Evolutionary conservation across 92 coral and sea anemone genomes (phyloP).

Genomic region (Bergia puertoricense): DNA sequence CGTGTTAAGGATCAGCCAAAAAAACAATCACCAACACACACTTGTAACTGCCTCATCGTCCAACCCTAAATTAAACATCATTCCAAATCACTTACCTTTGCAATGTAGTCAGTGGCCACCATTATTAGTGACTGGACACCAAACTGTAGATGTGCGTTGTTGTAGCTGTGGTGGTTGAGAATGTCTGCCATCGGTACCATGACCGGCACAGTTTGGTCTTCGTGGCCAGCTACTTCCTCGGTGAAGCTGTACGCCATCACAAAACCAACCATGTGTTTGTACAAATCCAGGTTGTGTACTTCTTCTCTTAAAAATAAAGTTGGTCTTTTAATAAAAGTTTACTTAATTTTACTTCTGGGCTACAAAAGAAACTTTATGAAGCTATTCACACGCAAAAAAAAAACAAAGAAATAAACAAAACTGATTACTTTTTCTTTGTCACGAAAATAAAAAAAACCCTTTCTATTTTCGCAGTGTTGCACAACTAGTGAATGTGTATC

Average conservation of each 20-base stretch:
- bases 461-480: too few species aligned
- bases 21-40: neutral
- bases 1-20: too few species aligned
- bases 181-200: conserved; percentile 99
- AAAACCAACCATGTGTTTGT: conserved; percentile 97
- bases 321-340: neutral
- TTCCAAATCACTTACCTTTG: conserved; percentile 53
- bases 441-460: too few species aligned
- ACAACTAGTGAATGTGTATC: too few species aligned
- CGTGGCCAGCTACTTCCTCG: conserved; percentile 60
- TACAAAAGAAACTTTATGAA: too few species aligned
- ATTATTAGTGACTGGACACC: conserved; percentile 74
- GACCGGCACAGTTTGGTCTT: conserved; percentile 56
- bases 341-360: neutral
- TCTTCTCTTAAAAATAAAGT: conserved; percentile 53
- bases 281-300: conserved; percentile 68
- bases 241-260: conserved; percentile 99
- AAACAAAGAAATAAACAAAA: too few species aligned
- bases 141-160: conserved; percentile 95
- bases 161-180: conserved; percentile 87
- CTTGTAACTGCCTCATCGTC: neutral
- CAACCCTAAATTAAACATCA: neutral
- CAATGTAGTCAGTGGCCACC: conserved; percentile 82
- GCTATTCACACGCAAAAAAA: neutral
- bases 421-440: too few species aligned